These are phyloP conservation scores for Canis aureus DNA, from an alignment of 2,113 vertebrate species.

Conservation along the genomic window DNA sequence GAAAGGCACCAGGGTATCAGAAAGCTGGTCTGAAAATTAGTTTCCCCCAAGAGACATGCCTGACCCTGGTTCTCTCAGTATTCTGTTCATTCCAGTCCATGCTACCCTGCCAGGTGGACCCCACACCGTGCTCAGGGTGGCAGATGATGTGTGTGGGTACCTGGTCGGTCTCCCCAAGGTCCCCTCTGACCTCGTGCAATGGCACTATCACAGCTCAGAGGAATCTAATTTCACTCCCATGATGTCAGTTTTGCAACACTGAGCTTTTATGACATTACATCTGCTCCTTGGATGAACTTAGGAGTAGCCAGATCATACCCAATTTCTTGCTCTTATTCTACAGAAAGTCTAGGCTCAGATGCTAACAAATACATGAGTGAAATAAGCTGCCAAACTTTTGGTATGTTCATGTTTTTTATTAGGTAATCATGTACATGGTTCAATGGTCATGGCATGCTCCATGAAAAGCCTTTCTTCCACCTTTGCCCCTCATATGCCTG, in stretches of 20 bases:
- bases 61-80: background rate
- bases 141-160: background rate
- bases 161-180: too few species aligned
- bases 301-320: too few species aligned
- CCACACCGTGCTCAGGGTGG: background rate
- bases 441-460: background rate
- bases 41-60: background rate
- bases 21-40: background rate
- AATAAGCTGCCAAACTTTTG: background rate
- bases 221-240: background rate
- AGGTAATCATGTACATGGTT: background rate
- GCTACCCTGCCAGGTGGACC: background rate
- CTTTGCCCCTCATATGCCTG: background rate
- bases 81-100: background rate
- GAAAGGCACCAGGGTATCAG: background rate
- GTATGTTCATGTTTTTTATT: background rate
- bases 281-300: background rate
- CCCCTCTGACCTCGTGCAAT: accelerated
- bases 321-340: background rate
- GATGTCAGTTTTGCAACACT: background rate
- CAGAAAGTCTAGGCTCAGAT: background rate
- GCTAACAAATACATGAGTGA: background rate
- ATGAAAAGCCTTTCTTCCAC: background rate
- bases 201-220: background rate
- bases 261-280: background rate